A percentile compares a stretch with the other conserved stretches of the same genome.
These are phyloP conservation scores for Drosophila novamexicana DNA, from an alignment of 1,140 invertebrate species.

Conservation along the genomic window DNA sequence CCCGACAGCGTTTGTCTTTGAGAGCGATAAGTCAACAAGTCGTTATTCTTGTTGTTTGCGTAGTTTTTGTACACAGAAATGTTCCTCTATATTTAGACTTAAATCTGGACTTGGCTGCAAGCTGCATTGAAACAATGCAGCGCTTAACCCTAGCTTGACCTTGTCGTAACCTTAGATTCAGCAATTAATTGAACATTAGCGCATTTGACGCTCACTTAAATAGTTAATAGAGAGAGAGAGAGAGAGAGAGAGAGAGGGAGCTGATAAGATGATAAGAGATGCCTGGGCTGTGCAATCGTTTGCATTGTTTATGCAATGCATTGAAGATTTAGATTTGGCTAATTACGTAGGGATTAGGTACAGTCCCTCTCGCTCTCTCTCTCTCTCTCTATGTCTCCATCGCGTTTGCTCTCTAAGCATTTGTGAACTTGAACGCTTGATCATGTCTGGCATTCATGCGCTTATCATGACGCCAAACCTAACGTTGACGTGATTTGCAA, in stretches of 20 bases:
- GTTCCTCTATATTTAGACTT: constrained; percentile 28
- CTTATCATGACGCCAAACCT: constrained; percentile 60
- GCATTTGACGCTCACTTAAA: neutral
- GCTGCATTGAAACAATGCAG: neutral
- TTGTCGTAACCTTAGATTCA: constrained; percentile 52
- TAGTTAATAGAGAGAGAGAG: neutral
- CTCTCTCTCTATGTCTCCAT: neutral
- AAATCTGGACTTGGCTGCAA: constrained; percentile 11
- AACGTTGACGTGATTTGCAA: constrained; percentile 39
- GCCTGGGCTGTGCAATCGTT: constrained; percentile 24
- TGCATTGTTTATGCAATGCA: constrained; percentile 60
- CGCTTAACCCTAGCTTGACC: constrained; percentile 41
- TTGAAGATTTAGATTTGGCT: constrained; percentile 54
- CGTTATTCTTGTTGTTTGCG: constrained; percentile 37
- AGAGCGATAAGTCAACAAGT: constrained; percentile 62
- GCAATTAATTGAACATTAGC: constrained; percentile 7
- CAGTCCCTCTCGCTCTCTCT: constrained; percentile 1
- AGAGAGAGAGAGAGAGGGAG: neutral
- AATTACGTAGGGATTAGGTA: constrained; percentile 53
- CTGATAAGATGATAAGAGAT: constrained; percentile 65
- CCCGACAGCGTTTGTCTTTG: constrained; percentile 41
- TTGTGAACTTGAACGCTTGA: constrained; percentile 64
- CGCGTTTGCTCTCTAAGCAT: constrained; percentile 20
- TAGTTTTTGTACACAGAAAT: constrained; percentile 43
- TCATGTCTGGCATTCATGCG: constrained; percentile 72